phyloP scores from a whole-genome alignment of 2,888 invertebrate genomes.

The Phoronis australis region DNA sequence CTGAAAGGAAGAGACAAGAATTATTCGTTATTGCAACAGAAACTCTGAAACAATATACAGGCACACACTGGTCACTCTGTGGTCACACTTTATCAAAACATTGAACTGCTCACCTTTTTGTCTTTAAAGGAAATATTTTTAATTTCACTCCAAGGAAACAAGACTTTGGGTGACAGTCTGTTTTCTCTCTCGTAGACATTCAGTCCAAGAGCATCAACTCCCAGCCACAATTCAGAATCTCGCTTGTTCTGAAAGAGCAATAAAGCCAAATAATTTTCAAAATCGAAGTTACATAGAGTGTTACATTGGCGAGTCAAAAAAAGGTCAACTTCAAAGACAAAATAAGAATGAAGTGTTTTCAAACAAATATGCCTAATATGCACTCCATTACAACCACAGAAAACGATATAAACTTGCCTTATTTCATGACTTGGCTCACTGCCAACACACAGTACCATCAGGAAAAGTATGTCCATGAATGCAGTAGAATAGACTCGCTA shows the following conservation, averaged over 20 bases:
- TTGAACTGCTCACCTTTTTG: constrained; percentile 62
- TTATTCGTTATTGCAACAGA: background rate
- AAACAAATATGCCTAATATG: too few relatives aligned
- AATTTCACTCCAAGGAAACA: constrained; percentile 98
- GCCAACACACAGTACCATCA: too few relatives aligned
- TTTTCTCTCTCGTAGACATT: constrained; percentile 65
- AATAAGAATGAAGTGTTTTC: too few relatives aligned
- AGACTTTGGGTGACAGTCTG: constrained; percentile 81
- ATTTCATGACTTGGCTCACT: too few relatives aligned
- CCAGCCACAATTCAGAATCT: constrained; percentile 70
- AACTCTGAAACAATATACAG: background rate
- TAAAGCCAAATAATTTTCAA: background rate
- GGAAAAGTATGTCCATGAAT: too few relatives aligned
- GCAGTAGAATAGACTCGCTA: too few relatives aligned
- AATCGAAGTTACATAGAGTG: too few relatives aligned
- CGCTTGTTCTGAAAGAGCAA: constrained; percentile 39
- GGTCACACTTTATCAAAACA: background rate
- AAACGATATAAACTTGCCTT: too few relatives aligned
- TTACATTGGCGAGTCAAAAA: too few relatives aligned
- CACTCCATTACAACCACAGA: too few relatives aligned
- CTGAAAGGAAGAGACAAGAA: constrained; percentile 35
- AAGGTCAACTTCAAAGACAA: too few relatives aligned
- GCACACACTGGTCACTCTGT: background rate
- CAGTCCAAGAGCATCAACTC: constrained; percentile 96
- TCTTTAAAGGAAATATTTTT: constrained; percentile 97